Conservation (phyloP, 2,888 invertebrate species). For the Petrolisthes cinctipes region DNA sequence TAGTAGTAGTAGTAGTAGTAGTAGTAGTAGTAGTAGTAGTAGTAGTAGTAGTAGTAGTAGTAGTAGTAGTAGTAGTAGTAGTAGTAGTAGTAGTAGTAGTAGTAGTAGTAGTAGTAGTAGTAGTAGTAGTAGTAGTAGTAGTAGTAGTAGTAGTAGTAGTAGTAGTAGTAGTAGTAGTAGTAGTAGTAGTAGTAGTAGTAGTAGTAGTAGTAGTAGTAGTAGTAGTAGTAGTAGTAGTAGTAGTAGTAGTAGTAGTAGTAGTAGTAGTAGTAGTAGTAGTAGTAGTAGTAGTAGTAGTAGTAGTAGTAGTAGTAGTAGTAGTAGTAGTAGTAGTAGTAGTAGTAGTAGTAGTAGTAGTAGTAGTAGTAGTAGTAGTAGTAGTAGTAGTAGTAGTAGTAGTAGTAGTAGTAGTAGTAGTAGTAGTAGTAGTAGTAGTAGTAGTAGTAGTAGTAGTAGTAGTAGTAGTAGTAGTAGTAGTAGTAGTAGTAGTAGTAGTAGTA, state of each 20-base stretch:
- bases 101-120: slow-evolving; percentile 22
- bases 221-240: slow-evolving; percentile 26
- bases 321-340: slow-evolving; percentile 33
- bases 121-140: slow-evolving; percentile 30
- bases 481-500: slow-evolving; percentile 24
- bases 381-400: slow-evolving; percentile 33
- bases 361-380: slow-evolving; percentile 37
- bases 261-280: slow-evolving; percentile 26
- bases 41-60: slow-evolving; percentile 26
- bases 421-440: slow-evolving; percentile 26
- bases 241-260: slow-evolving; percentile 18
- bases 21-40: slow-evolving; percentile 26
- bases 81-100: slow-evolving; percentile 26
- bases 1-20: slow-evolving; percentile 26
- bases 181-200: slow-evolving; percentile 36
- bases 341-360: slow-evolving; percentile 37
- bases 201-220: slow-evolving; percentile 28
- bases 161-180: slow-evolving; percentile 36
- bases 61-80: slow-evolving; percentile 26
- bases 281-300: slow-evolving; percentile 26
- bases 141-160: slow-evolving; percentile 34
- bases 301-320: slow-evolving; percentile 28
- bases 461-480: slow-evolving; percentile 26
- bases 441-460: slow-evolving; percentile 26
- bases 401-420: slow-evolving; percentile 26